Percentiles rank a stretch among this genome's conserved stretches.
These are phyloP conservation scores for Oxyura jamaicensis DNA, from an alignment of 2,113 vertebrate genomes.

Conservation along the genomic window DNA sequence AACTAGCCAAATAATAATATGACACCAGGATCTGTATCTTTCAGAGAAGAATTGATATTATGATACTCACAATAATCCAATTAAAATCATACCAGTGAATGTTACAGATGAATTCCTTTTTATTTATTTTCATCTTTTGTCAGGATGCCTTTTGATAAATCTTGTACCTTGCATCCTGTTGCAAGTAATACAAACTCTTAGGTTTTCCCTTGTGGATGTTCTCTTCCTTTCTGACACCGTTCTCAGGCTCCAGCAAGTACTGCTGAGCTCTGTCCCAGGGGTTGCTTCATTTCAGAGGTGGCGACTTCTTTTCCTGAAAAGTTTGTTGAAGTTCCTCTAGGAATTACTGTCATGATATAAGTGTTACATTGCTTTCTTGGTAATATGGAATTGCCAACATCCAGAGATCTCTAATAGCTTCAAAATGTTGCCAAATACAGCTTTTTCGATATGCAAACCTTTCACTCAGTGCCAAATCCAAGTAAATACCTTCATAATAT, in stretches of 20 bases:
- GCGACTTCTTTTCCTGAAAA: neutral
- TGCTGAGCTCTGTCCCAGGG: neutral
- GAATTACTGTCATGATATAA: neutral
- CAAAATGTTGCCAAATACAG: neutral
- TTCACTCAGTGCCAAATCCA: neutral
- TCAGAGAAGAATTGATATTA: neutral
- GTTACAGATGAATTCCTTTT: neutral
- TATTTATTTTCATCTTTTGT: neutral
- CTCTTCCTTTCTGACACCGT: neutral
- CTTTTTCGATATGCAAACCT: neutral
- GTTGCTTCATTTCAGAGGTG: neutral
- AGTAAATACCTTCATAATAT: neutral
- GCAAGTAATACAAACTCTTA: neutral
- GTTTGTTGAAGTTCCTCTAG: neutral
- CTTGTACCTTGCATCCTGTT: neutral
- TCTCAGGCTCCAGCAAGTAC: neutral
- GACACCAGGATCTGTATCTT: neutral
- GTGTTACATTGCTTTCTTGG: neutral
- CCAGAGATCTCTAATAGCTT: neutral
- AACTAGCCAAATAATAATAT: neutral
- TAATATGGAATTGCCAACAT: neutral
- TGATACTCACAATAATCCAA: neutral
- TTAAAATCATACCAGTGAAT: neutral
- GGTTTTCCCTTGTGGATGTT: neutral
- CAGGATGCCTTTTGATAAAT: neutral